Evolutionary conservation across 2,797 vertebrate species (phyloP), one percentile per base, ranked within the genome.

Genomic region (Meriones psammophilus): DNA sequence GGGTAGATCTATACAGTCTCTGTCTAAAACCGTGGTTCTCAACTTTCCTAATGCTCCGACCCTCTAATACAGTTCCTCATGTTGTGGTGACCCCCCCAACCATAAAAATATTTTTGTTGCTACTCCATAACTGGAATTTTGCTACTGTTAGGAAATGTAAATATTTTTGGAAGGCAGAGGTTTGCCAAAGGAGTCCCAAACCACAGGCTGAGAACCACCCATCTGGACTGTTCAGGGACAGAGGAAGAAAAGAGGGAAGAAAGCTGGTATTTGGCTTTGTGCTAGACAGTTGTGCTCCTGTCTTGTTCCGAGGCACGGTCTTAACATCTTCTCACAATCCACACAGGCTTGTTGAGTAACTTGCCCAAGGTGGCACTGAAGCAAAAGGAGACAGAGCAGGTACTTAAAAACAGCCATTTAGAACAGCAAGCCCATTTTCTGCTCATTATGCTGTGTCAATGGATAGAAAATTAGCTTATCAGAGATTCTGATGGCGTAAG

Each of bases 271-370:
- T 69, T 92, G 50, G 54, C 13, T 84, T 56, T 46, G 20, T 12
- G 36, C 68, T 24, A 64, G 69, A 89, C 17, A n/a, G 14, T 9
- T 50, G 66, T 30, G 46, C 78, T 80, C 13, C 56, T n/a, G 58
- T 71, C 3, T 96, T 94, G 94, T 84, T 95, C 87, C 77, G 81
- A 36, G 58, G 76, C 88, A 74, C 74, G 84, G n/a, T 20, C 56
- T 56, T 74, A 42, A 80, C 50, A 89, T 64, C 89, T 30, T 78
- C 74, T 10, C 39, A 78, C 6, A 30, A 39, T 71, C 13, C 18
- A 42, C 60, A 77, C 18, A 64, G 60, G 50, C 46, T 62, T 24
- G 30, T 69, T 50, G 54, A 71, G 77, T 66, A 90, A 92, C 42
- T 74, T 20, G 64, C 28, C 50, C 77, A 18, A 30, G 71, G 89